Conservation (phyloP, 2,797 vertebrate species). For the Pangasius krempfi region DNA sequence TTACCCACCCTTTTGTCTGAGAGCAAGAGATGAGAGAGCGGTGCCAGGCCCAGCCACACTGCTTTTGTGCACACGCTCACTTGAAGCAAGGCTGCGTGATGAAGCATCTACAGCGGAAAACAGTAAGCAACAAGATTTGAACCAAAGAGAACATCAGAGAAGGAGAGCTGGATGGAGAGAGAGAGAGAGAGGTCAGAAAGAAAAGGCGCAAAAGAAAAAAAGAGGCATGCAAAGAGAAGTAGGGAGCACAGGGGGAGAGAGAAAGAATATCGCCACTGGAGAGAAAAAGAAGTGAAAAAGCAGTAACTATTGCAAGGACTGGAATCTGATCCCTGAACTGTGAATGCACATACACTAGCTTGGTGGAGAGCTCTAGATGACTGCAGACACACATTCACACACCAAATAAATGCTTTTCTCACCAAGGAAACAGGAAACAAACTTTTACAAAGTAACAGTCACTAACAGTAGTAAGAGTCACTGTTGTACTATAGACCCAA, state of each 20-base stretch:
- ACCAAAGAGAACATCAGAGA: slow-evolving; percentile 77
- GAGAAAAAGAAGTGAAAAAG: slow-evolving; percentile 58
- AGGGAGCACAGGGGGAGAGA: slow-evolving; percentile 51
- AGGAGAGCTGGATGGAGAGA: slow-evolving; percentile 27
- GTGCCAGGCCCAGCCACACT: slow-evolving; percentile 88
- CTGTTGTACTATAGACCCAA: background rate
- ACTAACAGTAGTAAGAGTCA: background rate
- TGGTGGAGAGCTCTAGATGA: background rate
- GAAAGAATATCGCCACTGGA: slow-evolving; percentile 53
- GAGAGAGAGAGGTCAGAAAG: slow-evolving; percentile 66
- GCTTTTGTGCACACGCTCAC: slow-evolving; percentile 94
- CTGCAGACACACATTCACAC: slow-evolving; percentile 16
- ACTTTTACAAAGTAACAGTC: background rate
- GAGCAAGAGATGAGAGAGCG: slow-evolving; percentile 94
- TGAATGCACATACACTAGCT: slow-evolving; percentile 12
- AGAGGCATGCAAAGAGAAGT: slow-evolving; percentile 17
- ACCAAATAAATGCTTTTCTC: background rate
- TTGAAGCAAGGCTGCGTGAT: slow-evolving; percentile 95
- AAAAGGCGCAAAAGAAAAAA: background rate
- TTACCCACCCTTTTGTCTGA: slow-evolving; percentile 99
- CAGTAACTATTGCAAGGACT: slow-evolving; percentile 64
- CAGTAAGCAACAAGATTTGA: slow-evolving; percentile 88
- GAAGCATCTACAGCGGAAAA: slow-evolving; percentile 95
- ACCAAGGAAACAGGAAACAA: background rate
- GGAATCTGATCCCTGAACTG: slow-evolving; percentile 9